Percentiles rank a stretch among this genome's conserved stretches.
phyloP scores from a whole-genome alignment of 2,797 vertebrate species.

The Xyrichtys novacula region DNA sequence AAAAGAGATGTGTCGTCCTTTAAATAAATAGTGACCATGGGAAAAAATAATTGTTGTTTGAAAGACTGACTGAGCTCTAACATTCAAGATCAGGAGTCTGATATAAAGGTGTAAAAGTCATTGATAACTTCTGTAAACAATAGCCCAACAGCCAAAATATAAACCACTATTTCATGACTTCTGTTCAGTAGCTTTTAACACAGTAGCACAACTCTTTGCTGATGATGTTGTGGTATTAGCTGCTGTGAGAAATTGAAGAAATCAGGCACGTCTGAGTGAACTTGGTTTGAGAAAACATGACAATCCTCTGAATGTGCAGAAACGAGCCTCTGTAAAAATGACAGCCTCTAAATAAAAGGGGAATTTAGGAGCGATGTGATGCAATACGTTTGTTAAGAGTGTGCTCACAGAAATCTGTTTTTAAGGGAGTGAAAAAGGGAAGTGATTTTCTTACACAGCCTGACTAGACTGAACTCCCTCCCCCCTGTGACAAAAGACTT shows the following conservation, averaged over 20 bases:
- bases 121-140: too few relatives aligned
- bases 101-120: too few relatives aligned
- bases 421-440: conserved; percentile 63
- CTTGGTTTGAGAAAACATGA: neutral
- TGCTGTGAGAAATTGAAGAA: neutral
- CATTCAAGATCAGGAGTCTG: too few relatives aligned
- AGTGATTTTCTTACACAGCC: conserved; percentile 57
- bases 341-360: neutral
- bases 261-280: neutral
- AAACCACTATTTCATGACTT: too few relatives aligned
- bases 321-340: neutral
- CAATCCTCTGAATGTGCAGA: neutral
- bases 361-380: conserved; percentile 25
- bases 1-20: too few relatives aligned
- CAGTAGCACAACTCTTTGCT: neutral
- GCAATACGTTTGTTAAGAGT: conserved; percentile 34
- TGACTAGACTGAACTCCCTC: conserved; percentile 30
- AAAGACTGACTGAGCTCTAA: too few relatives aligned
- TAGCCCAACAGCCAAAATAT: too few relatives aligned
- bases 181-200: too few relatives aligned
- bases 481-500: conserved; percentile 32
- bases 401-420: conserved; percentile 14
- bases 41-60: too few relatives aligned
- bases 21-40: too few relatives aligned
- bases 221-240: neutral